phyloP scores from a whole-genome alignment of 2,797 vertebrate species.

The Chromobotia macracanthus region DNA sequence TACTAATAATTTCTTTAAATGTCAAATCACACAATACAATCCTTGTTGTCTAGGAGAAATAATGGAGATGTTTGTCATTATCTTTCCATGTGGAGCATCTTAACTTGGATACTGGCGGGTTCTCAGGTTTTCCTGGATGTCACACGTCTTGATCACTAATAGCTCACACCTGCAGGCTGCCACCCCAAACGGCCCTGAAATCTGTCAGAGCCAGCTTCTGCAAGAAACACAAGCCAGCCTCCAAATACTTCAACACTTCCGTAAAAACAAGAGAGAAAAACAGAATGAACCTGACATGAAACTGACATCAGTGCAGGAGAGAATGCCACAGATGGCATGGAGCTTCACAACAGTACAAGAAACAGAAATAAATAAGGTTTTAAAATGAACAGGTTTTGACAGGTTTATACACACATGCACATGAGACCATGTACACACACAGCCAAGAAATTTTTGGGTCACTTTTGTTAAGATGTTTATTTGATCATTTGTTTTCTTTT shows the following conservation, averaged over 20 bases:
- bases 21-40: neutral
- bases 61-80: neutral
- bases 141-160: constrained; percentile 1
- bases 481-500: too few species aligned
- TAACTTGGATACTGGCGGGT: neutral
- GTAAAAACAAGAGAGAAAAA: neutral
- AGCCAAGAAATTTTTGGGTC: too few species aligned
- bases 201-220: constrained; percentile 17
- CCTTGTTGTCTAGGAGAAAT: neutral
- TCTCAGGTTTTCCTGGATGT: neutral
- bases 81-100: neutral
- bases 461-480: too few species aligned
- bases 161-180: constrained; percentile 27
- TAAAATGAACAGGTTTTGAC: too few species aligned
- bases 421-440: too few species aligned
- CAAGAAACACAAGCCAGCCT: neutral
- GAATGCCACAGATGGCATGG: constrained; percentile 50
- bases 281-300: neutral
- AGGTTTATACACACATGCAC: constrained; percentile 27
- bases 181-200: constrained; percentile 8
- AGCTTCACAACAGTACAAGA: neutral
- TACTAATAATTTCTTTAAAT: too few species aligned
- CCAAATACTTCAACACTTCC: neutral
- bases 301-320: neutral
- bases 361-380: too few species aligned